A percentile compares a stretch with the other conserved stretches of the same genome.
These are phyloP conservation scores for Cerastis leucographa DNA, from an alignment of 2,888 invertebrate genomes.

Conservation along the genomic window DNA sequence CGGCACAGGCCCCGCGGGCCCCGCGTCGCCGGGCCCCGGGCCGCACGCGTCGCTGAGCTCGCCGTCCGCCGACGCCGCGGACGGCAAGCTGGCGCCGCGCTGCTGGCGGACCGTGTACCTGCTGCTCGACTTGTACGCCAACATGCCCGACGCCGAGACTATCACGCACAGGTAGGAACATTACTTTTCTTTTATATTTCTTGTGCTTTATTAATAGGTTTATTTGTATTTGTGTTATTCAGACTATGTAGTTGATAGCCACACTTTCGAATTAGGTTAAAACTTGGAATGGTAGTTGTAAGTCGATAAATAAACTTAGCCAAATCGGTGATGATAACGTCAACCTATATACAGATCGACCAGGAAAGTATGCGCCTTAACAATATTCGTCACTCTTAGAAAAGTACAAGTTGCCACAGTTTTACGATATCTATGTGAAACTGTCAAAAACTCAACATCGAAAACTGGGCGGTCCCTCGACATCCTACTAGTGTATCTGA, in stretches of 20 bases:
- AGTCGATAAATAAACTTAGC: too few species aligned
- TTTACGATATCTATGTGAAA: neutral
- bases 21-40: slow-evolving; percentile 90
- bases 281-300: too few species aligned
- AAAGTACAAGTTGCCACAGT: neutral
- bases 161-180: slow-evolving; percentile 92
- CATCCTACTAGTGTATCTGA: neutral
- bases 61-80: slow-evolving; percentile 62
- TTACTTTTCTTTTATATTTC: neutral
- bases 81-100: slow-evolving; percentile 91
- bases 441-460: neutral
- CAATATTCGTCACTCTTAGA: neutral
- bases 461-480: neutral
- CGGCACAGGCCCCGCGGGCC: slow-evolving; percentile 27
- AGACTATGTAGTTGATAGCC: too few species aligned
- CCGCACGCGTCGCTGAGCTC: slow-evolving; percentile 53
- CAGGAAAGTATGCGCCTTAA: neutral
- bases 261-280: too few species aligned
- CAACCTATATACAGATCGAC: neutral
- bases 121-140: slow-evolving; percentile 97
- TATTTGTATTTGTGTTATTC: too few species aligned
- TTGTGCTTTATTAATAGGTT: too few species aligned
- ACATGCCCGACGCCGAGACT: slow-evolving; percentile 98
- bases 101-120: slow-evolving; percentile 99
- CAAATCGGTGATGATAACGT: neutral